Evolutionary conservation across 2,113 vertebrate genomes (phyloP).

Genomic region (Chionis minor): DNA sequence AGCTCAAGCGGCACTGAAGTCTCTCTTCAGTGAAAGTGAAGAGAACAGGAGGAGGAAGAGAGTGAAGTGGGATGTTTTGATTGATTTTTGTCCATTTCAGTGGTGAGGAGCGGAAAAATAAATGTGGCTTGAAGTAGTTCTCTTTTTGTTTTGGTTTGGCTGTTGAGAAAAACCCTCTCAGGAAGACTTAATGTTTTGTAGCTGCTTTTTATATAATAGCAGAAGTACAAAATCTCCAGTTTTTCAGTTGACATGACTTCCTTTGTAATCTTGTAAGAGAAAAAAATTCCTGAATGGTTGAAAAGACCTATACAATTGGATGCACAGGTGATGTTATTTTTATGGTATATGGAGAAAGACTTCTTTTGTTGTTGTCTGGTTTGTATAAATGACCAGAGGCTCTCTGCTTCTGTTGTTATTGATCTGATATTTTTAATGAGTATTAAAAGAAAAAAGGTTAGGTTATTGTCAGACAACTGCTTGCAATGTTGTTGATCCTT

Average conservation of each 20-base stretch:
- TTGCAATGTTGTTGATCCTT: not conserved
- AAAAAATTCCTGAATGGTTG: not conserved
- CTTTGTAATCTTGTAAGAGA: not conserved
- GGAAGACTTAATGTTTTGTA: not conserved
- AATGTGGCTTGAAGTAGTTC: not conserved
- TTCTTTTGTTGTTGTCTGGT: not conserved
- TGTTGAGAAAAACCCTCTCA: not conserved
- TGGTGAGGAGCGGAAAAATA: not conserved
- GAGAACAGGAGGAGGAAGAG: not conserved
- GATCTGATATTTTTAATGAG: not conserved
- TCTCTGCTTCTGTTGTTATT: not conserved
- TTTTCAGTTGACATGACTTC: not conserved
- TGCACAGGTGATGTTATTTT: not conserved
- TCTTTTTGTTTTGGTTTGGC: not conserved
- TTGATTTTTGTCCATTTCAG: conserved; percentile 6
- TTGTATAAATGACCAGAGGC: not conserved
- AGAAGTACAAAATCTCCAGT: not conserved
- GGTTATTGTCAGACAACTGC: not conserved
- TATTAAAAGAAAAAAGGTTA: not conserved
- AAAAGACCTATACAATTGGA: not conserved
- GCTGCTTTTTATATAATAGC: not conserved
- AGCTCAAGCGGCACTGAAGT: not conserved
- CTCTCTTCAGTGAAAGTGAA: not conserved
- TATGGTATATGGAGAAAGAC: not conserved
- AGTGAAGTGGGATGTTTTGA: not conserved